Percentiles rank a stretch among this genome's conserved stretches.
These are phyloP conservation scores for Smithornis capensis DNA, from an alignment of 2,113 vertebrate genomes.

Conservation along the genomic window DNA sequence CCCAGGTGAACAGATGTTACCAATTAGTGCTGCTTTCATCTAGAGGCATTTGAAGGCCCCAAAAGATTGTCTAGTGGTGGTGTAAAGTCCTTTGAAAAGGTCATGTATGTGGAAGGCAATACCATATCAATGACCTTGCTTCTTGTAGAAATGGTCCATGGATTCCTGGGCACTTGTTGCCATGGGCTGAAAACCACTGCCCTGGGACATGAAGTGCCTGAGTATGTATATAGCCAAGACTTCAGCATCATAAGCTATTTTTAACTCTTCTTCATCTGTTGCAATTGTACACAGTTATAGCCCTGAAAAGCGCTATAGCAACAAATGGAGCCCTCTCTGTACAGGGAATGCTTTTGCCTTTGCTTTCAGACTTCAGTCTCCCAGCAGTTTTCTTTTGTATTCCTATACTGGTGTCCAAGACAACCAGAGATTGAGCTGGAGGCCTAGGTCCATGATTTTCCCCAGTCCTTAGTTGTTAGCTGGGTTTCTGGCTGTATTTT, in stretches of 20 bases:
- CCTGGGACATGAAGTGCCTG: background rate
- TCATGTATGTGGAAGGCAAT: fast-evolving
- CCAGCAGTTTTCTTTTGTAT: background rate
- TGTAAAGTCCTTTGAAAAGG: background rate
- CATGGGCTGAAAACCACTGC: background rate
- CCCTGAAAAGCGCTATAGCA: background rate
- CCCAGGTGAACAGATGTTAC: background rate
- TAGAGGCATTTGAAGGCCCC: background rate
- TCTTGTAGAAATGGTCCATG: background rate
- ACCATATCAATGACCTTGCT: fast-evolving
- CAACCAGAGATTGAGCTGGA: background rate
- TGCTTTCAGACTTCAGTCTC: background rate
- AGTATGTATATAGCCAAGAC: fast-evolving
- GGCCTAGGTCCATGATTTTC: background rate
- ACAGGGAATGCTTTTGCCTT: background rate
- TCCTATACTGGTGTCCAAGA: background rate
- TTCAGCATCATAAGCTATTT: background rate
- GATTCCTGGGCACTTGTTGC: background rate
- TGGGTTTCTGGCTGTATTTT: background rate
- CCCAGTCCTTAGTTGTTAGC: background rate
- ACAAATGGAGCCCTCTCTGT: background rate
- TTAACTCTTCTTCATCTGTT: background rate
- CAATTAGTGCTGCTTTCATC: background rate
- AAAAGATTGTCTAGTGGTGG: background rate
- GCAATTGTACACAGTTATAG: background rate